These are phyloP conservation scores for Phymatocera aterrima DNA, from an alignment of 2,888 invertebrate species.

Conservation along the genomic window DNA sequence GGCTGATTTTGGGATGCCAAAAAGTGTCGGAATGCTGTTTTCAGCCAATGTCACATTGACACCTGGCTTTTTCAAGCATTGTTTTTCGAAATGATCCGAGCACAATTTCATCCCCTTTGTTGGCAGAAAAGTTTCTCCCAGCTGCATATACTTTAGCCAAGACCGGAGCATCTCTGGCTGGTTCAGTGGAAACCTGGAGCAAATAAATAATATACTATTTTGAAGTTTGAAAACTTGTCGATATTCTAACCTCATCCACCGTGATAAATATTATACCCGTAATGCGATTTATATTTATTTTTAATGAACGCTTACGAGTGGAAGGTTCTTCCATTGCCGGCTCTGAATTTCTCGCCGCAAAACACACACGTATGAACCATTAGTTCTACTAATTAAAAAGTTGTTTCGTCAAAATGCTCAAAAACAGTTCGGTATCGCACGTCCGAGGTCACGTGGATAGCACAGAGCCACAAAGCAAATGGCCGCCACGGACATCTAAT, in stretches of 20 bases:
- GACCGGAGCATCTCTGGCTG: background rate
- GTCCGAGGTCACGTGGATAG: background rate
- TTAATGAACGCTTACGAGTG: constrained; percentile 2
- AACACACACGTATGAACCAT: constrained; percentile 1
- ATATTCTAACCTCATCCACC: background rate
- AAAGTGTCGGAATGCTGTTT: constrained; percentile 4
- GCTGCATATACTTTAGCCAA: background rate
- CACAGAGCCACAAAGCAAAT: too few species aligned
- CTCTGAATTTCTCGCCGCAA: constrained; percentile 1
- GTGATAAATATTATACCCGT: background rate
- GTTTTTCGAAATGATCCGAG: constrained; percentile 4
- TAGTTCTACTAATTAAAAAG: background rate
- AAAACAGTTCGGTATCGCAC: background rate
- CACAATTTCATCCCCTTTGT: background rate
- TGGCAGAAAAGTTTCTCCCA: background rate
- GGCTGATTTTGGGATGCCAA: background rate
- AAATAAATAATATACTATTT: background rate
- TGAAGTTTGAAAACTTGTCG: background rate
- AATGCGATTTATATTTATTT: background rate
- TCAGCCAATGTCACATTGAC: constrained; percentile 11
- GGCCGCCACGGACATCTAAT: background rate
- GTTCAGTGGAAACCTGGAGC: background rate
- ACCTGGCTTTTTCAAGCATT: constrained; percentile 6
- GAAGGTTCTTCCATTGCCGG: background rate
- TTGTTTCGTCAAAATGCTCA: background rate